Evolutionary conservation across 2,888 invertebrate species (phyloP).

Genomic region (Leucozona laternaria): DNA sequence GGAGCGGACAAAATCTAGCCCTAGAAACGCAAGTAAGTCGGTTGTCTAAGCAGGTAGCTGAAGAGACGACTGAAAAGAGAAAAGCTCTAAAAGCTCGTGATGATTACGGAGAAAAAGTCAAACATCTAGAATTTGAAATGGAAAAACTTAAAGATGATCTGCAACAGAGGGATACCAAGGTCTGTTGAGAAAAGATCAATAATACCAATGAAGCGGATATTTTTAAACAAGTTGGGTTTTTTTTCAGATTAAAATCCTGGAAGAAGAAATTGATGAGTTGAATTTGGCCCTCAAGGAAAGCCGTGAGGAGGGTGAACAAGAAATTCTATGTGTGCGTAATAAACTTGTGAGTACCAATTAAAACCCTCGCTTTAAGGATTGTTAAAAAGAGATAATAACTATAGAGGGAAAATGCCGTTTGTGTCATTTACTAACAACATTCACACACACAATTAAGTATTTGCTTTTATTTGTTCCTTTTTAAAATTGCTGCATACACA

Average conservation of each 20-base stretch:
- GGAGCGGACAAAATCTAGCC: constrained; percentile 95
- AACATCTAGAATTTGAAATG: constrained; percentile 82
- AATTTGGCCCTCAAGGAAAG: constrained; percentile 87
- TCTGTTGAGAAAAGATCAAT: constrained; percentile 50
- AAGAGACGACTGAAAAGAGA: constrained; percentile 92
- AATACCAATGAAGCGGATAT: background rate
- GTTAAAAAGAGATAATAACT: constrained; percentile 1
- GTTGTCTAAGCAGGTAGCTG: constrained; percentile 92
- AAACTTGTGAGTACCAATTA: constrained; percentile 85
- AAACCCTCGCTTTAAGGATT: constrained; percentile 76
- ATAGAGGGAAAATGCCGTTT: constrained; percentile 9
- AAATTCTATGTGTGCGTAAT: constrained; percentile 85
- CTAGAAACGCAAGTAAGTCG: constrained; percentile 95
- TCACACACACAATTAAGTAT: constrained; percentile 34
- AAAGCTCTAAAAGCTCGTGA: constrained; percentile 89
- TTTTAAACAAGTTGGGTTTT: constrained; percentile 1
- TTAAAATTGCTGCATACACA: background rate
- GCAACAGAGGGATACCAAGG: constrained; percentile 82
- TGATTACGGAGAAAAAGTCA: constrained; percentile 87
- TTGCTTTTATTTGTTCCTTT: constrained; percentile 25
- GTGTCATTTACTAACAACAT: constrained; percentile 68
- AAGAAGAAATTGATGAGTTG: constrained; percentile 89
- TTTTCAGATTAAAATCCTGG: constrained; percentile 86
- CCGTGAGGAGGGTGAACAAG: constrained; percentile 85
- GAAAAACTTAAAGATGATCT: constrained; percentile 80